These are phyloP conservation scores for Patagioenas fasciata DNA, from an alignment of 2,113 vertebrate species.

Conservation along the genomic window DNA sequence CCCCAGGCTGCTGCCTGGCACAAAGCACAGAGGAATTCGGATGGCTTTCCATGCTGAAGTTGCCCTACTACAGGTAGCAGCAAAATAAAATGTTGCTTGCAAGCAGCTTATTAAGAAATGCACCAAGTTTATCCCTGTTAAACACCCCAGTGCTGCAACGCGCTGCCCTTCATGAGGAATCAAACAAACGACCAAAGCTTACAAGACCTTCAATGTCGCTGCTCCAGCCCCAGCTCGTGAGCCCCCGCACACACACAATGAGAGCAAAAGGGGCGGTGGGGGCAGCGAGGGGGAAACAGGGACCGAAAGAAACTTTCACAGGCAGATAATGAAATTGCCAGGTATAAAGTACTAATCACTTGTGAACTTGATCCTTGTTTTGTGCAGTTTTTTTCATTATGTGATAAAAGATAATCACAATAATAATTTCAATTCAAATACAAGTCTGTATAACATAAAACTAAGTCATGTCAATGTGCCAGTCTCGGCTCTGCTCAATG, in stretches of 20 bases:
- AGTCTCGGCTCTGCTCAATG: not conserved
- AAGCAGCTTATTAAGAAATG: not conserved
- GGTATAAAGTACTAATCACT: not conserved
- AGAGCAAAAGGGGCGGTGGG: not conserved
- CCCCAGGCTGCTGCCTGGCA: not conserved
- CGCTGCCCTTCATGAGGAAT: accelerated
- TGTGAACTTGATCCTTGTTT: not conserved
- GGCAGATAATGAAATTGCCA: not conserved
- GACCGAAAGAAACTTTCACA: not conserved
- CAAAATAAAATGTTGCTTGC: not conserved
- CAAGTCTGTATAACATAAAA: not conserved
- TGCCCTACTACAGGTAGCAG: not conserved
- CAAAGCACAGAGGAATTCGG: not conserved
- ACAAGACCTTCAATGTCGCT: accelerated
- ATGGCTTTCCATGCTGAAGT: accelerated
- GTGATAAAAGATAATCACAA: not conserved
- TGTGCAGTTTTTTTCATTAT: not conserved
- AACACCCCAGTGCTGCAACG: accelerated
- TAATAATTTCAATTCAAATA: not conserved
- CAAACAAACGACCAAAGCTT: accelerated
- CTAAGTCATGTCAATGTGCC: not conserved
- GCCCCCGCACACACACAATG: accelerated
- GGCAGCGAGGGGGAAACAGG: not conserved
- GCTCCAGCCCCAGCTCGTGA: not conserved
- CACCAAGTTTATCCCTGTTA: accelerated